Base-by-base conservation (phyloP, 53 echinoderm and acorn worm genomes). In the Astropecten irregularis region DNA sequence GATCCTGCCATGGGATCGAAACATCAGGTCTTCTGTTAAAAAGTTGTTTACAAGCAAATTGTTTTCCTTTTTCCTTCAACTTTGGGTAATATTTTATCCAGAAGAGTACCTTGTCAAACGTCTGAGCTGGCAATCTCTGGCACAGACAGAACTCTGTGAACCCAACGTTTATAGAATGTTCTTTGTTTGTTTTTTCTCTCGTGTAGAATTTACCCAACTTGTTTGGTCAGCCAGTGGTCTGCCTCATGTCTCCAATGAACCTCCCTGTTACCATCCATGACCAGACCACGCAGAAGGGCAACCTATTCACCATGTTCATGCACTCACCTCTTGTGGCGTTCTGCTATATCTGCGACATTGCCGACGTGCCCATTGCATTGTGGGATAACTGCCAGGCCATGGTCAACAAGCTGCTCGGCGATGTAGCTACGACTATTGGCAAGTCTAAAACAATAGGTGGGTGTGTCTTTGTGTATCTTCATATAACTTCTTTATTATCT, bases 221-320 rank as follows among this genome's bases (percentile, higher is more conserved):
- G 53, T 99, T 99, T 83, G 99, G 99, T 9, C 99, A 99, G 76
- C 99, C 99, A 34, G 87, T 95, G 51, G 86, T 99, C 53, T 88
- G 92, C 57, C 86, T 99, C 59, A 94, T 99, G 94, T 99, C 99
- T 7, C 99, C 99, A 0, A 85, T 68, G 26, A 28, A 54, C 55
- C 64, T 94, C 13, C 99, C 99, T 2, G 73, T 87, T 11, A 89
- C 88, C 86, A 55, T 99, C 33, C 90, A 90, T 31, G 94, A 99
- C 13, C 90, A 92, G 44, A 86, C 88, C 6, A 46, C 85, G 3
- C 79, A 93, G 62, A 88, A 90, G 73, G 99, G 99, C 35, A 99
- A 95, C 86, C 93, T 99, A n/a, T 99, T 99, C 72, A 99, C 99
- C 61, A 66, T 95, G 60, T 99, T 99, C 64, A 84, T 99, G 46